Percentiles rank a stretch among this genome's conserved stretches.
These are phyloP conservation scores for Chrysopa pallens DNA, from an alignment of 1,140 invertebrate genomes.

Conservation along the genomic window DNA sequence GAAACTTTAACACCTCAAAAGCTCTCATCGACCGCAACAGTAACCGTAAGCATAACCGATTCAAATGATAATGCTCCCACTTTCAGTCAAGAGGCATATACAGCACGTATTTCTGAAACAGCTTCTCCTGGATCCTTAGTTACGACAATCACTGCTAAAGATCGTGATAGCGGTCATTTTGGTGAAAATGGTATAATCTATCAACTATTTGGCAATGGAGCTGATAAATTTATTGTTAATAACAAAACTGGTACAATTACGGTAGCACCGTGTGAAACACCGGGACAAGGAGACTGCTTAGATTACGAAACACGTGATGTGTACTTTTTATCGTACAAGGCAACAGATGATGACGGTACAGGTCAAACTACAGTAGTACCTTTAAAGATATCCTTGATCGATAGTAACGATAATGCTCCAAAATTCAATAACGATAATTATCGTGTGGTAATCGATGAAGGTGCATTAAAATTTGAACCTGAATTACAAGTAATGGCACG, in stretches of 20 bases:
- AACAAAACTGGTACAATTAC: slow-evolving; percentile 62
- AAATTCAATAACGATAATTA: slow-evolving; percentile 53
- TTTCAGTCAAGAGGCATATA: slow-evolving; percentile 59
- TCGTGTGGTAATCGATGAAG: slow-evolving; percentile 66
- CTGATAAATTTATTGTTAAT: slow-evolving; percentile 68
- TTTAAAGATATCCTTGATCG: slow-evolving; percentile 55
- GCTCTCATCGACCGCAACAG: slow-evolving; percentile 69
- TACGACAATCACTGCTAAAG: slow-evolving; percentile 57
- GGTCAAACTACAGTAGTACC: slow-evolving; percentile 59
- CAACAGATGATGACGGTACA: slow-evolving; percentile 64
- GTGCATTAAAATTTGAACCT: slow-evolving; percentile 64
- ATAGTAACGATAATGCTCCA: slow-evolving; percentile 78
- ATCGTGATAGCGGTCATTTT: slow-evolving; percentile 65
- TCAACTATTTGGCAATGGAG: slow-evolving; percentile 63
- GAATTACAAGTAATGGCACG: slow-evolving; percentile 48
- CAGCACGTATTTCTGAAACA: slow-evolving; percentile 50
- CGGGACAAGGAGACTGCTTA: slow-evolving; percentile 46
- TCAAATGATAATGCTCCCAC: slow-evolving; percentile 80
- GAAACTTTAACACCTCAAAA: slow-evolving; percentile 57
- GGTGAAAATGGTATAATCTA: slow-evolving; percentile 61
- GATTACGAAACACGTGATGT: slow-evolving; percentile 71
- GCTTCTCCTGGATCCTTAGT: slow-evolving; percentile 50
- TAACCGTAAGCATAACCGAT: slow-evolving; percentile 66
- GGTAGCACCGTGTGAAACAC: slow-evolving; percentile 55
- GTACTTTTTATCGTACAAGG: slow-evolving; percentile 76